Evolutionary conservation across 2,113 vertebrate species (phyloP), one percentile per base, ranked within the genome.

Genomic region (Rhinolophus sinicus): DNA sequence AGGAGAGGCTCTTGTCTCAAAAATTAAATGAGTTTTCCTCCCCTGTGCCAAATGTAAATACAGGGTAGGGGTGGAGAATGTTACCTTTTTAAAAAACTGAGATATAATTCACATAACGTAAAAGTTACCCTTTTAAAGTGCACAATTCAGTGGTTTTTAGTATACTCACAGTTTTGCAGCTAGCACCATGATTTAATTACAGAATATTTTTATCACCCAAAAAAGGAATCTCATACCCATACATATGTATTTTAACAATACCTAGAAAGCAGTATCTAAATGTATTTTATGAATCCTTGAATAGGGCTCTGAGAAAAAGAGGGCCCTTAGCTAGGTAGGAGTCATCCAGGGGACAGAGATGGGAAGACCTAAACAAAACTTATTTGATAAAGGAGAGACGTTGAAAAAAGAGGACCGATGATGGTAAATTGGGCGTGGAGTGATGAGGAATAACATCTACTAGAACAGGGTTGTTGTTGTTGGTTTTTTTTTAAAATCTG

Each of bases 241-340:
- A 28, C 24, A 69, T 89, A 73, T 16, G 5, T 80, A 80, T 70
- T 44, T 86, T 72, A 67, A 62, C 4, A 86, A 24, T 81, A 70
- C 0, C 13, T 88, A n/a, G 38, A n/a, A 72, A 84, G 87, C 33
- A 82, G 44, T 78, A 70, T 90, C 16, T 89, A 56, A 67, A 33
- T 90, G 8, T 86, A 81, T 81, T 92, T 96, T 67, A 50, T 82
- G 81, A 54, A 35, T 90, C 33, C 52, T 87, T 81, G 69, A 82
- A 21, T 87, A 85, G 81, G 52, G 15, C 38, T 91, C n/a, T 87
- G n/a, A 62, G 60, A 70, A 82, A 60, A 89, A 92, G 69, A 76
- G 44, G 24, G 14, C 44, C 6, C 19, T 92, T 88, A 70, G 24
- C 62, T 70, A 50, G 24, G 33, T 38, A 86, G 72, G 73, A 19